Base-by-base conservation (phyloP, 1,140 invertebrate species). In the Acromyrmex echinatior region DNA sequence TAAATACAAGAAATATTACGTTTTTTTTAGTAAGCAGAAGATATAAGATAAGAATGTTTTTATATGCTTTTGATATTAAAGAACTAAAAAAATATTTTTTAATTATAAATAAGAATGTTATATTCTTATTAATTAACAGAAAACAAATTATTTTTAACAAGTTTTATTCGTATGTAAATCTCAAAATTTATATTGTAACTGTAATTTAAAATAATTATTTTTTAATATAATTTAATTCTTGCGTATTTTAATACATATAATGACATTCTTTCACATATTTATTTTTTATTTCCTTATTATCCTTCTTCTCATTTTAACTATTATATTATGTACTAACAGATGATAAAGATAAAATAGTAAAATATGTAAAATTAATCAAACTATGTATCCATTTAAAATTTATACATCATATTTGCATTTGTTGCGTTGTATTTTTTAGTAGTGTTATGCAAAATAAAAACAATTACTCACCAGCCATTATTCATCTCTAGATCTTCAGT, bases 381-480 rank as follows among this genome's bases (percentile, higher is more conserved):
- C 16, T 39, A 10, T 68, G 1, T 35, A 49, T 31, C 39, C 31
- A 10, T 16, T 80, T 53, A 66, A 79, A 79, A 74, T 74, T 66
- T 68, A 80, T 53, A 49, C 28, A 10, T 68, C 16, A 71, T 31
- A 81, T 58, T 73, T 73, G 18, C 31, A 71, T 71, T 81, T 39
- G 21, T 71, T 45, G 49, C 9, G 21, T 45, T 25, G 18, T 68
- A 58, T 58, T 60, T n/a, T 39, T 35, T n/a, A 31, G 2, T n/a
- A 60, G 73, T 16, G 0, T 45, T 62, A 31, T 35, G n/a, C 9
- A 66, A 21, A 88, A 66, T 5, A 68, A 25, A 65, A 82, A 10
- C 63, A 25, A 68, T 51, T 56, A 90, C 90, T 92, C 18, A 90
- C 90, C 86, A 25, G n/a, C 0, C 12, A 60, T 49, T 35, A 56